These are phyloP conservation scores for Pollenia angustigena DNA, from an alignment of 2,888 invertebrate genomes.

Conservation along the genomic window DNA sequence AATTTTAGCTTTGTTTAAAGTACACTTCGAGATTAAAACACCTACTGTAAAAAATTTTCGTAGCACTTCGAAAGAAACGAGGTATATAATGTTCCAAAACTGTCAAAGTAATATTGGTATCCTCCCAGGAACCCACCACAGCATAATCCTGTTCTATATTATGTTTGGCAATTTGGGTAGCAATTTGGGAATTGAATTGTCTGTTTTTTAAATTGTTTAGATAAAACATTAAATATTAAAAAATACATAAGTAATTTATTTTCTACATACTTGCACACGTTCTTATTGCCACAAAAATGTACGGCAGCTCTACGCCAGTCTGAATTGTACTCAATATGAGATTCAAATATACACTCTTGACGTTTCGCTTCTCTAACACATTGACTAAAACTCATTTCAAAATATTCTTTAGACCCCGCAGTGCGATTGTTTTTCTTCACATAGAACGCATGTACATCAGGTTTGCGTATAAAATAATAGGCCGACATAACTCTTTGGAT, in stretches of 20 bases:
- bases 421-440: constrained; percentile 30
- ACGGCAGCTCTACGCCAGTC: constrained; percentile 92
- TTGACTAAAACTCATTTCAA: constrained; percentile 85
- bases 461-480: constrained; percentile 90
- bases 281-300: constrained; percentile 94
- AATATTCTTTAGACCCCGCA: constrained; percentile 71
- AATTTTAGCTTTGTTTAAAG: too few relatives aligned
- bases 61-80: constrained; percentile 91
- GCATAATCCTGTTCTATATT: constrained; percentile 94
- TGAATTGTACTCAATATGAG: constrained; percentile 91
- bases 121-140: constrained; percentile 94
- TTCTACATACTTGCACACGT: constrained; percentile 89
- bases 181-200: constrained; percentile 78
- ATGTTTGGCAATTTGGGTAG: constrained; percentile 91
- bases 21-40: neutral
- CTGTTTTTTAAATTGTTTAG: constrained; percentile 13
- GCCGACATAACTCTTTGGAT: constrained; percentile 94
- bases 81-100: constrained; percentile 94
- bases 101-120: constrained; percentile 92
- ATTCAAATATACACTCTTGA: constrained; percentile 85
- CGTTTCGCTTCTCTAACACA: constrained; percentile 87
- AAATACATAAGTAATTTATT: neutral
- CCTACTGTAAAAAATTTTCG: constrained; percentile 85
- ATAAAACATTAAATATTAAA: neutral
- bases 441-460: constrained; percentile 64